Conservation (phyloP, 1,140 invertebrate species). For the Leptopilina clavipes region DNA sequence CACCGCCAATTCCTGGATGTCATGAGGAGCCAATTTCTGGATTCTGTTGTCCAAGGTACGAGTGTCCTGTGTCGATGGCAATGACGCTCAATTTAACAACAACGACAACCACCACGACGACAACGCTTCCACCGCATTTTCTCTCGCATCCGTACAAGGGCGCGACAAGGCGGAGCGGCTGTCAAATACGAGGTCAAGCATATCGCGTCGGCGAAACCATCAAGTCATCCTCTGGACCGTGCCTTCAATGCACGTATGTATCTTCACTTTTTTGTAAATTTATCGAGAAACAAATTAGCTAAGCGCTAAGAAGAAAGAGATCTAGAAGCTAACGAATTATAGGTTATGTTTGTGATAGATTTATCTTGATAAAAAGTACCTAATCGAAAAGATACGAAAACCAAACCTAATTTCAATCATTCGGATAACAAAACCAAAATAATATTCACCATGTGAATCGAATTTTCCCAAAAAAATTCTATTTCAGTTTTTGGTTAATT, state of each 20-base stretch:
- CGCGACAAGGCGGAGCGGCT: slow-evolving; percentile 83
- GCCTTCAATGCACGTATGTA: slow-evolving; percentile 93
- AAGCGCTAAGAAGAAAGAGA: too few species aligned
- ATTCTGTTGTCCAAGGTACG: slow-evolving; percentile 95
- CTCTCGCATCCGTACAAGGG: slow-evolving; percentile 85
- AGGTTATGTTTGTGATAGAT: too few species aligned
- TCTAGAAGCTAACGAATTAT: too few species aligned
- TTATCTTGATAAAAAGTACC: too few species aligned
- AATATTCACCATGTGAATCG: too few species aligned
- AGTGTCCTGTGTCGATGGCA: slow-evolving; percentile 92
- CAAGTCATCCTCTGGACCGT: slow-evolving; percentile 89
- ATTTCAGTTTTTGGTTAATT: too few species aligned
- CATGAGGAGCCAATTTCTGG: slow-evolving; percentile 93
- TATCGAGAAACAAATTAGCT: too few species aligned
- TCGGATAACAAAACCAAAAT: too few species aligned
- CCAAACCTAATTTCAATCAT: too few species aligned
- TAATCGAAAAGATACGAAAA: too few species aligned
- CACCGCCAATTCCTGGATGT: slow-evolving; percentile 92
- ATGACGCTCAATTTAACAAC: slow-evolving; percentile 86
- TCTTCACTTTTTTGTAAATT: slow-evolving; percentile 32
- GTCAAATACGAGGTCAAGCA: slow-evolving; percentile 86
- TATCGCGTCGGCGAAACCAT: slow-evolving; percentile 90
- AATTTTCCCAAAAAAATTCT: too few species aligned
- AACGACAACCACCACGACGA: slow-evolving; percentile 89
- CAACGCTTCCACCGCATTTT: slow-evolving; percentile 88